phyloP scores from a whole-genome alignment of 2,113 vertebrate species.

The Halcyon senegalensis region DNA sequence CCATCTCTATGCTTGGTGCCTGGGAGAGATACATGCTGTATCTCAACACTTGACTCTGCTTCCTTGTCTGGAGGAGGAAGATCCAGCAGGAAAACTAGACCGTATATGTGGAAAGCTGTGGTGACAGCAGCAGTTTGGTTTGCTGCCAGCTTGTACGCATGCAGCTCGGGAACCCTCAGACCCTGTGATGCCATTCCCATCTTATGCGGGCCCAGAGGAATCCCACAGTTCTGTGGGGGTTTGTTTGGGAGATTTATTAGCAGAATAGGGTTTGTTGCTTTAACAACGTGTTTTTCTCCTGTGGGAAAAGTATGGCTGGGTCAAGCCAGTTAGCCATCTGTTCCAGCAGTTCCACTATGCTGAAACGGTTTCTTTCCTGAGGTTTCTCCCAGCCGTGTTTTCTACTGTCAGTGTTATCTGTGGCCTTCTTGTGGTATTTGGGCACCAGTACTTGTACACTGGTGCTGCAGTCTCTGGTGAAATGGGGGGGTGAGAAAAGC shows the following conservation, averaged over 20 bases:
- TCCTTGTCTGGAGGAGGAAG: neutral
- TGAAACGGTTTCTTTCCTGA: neutral
- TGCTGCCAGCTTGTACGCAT: neutral
- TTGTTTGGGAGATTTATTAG: neutral
- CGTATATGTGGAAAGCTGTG: accelerated
- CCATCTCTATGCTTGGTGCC: neutral
- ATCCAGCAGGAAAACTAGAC: neutral
- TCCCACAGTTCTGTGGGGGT: neutral
- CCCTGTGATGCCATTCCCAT: neutral
- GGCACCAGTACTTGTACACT: neutral
- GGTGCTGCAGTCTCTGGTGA: accelerated
- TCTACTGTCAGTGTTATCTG: neutral
- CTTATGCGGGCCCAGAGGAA: accelerated
- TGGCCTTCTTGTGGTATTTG: neutral
- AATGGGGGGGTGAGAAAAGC: neutral
- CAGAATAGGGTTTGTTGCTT: neutral
- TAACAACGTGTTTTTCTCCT: neutral
- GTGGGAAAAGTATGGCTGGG: neutral
- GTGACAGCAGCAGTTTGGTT: neutral
- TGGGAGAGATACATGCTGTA: too few relatives aligned
- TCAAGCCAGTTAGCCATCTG: neutral
- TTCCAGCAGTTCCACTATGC: neutral
- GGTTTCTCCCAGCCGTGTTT: neutral
- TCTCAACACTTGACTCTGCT: neutral
- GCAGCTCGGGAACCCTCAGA: neutral